Conservation (phyloP, 2,797 vertebrate genomes). For the Sebastes umbrosus region DNA sequence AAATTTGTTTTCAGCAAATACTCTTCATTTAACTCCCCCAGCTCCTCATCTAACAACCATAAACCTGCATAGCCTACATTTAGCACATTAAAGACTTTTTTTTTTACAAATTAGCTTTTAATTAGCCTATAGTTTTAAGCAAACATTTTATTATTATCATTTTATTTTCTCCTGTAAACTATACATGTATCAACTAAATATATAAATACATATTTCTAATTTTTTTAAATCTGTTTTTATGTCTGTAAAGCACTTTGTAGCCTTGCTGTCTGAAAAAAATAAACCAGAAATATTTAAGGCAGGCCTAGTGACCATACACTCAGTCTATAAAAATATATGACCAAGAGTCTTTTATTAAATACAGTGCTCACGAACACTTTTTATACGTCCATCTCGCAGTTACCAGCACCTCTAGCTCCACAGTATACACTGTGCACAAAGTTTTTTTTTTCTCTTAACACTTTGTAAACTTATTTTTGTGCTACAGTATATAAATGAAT, state of each 20-base stretch:
- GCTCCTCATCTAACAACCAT: background rate
- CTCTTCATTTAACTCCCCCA: background rate
- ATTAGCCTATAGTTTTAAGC: too few species aligned
- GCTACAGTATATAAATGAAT: background rate
- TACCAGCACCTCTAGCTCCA: too few species aligned
- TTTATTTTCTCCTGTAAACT: background rate
- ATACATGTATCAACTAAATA: background rate
- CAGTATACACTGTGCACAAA: background rate
- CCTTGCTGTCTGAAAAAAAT: too few species aligned
- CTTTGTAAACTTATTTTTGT: background rate
- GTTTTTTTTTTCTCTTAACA: too few species aligned
- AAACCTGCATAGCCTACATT: background rate
- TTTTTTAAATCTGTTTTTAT: background rate
- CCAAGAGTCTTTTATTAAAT: too few species aligned
- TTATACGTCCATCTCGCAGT: too few species aligned
- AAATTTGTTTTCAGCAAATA: background rate
- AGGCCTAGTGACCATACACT: too few species aligned
- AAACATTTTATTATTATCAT: background rate
- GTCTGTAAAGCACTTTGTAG: background rate
- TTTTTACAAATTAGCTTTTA: background rate
- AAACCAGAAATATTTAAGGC: accelerated
- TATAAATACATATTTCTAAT: background rate
- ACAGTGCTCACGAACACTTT: too few species aligned
- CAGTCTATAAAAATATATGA: too few species aligned
- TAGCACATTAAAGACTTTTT: background rate